phyloP scores from a whole-genome alignment of 2,888 invertebrate genomes.

The Pseudoips prasinana region DNA sequence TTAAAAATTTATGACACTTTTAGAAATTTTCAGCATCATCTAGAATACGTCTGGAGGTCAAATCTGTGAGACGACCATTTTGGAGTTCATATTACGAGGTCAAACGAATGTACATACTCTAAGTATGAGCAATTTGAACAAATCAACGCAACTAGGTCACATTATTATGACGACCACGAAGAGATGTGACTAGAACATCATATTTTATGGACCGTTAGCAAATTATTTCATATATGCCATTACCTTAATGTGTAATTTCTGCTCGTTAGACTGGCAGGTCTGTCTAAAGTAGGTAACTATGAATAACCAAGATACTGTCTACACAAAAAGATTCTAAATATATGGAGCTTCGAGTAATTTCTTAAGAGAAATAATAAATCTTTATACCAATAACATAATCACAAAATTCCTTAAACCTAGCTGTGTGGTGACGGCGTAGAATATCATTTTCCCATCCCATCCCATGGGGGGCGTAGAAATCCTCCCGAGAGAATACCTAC shows the following conservation, averaged over 20 bases:
- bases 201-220: constrained; percentile 41
- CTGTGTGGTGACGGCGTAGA: too few species aligned
- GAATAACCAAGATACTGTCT: too few species aligned
- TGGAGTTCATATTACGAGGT: constrained; percentile 52
- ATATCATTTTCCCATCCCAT: too few species aligned
- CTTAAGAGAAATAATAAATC: too few species aligned
- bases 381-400: too few species aligned
- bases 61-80: constrained; percentile 26
- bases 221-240: constrained; percentile 39
- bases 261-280: constrained; percentile 14
- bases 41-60: constrained; percentile 25
- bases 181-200: constrained; percentile 32
- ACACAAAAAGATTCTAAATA: too few species aligned
- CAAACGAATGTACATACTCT: constrained; percentile 47
- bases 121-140: constrained; percentile 68
- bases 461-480: too few species aligned
- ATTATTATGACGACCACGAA: constrained; percentile 39
- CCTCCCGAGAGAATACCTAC: too few species aligned
- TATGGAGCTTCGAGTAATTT: too few species aligned
- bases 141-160: constrained; percentile 71
- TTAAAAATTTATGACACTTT: constrained; percentile 5
- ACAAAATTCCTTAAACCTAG: too few species aligned
- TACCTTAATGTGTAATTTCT: constrained; percentile 39
- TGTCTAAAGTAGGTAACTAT: too few species aligned
- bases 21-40: constrained; percentile 6